phyloP scores from a whole-genome alignment of 1,140 invertebrate species.

The Pteromalus puparum region DNA sequence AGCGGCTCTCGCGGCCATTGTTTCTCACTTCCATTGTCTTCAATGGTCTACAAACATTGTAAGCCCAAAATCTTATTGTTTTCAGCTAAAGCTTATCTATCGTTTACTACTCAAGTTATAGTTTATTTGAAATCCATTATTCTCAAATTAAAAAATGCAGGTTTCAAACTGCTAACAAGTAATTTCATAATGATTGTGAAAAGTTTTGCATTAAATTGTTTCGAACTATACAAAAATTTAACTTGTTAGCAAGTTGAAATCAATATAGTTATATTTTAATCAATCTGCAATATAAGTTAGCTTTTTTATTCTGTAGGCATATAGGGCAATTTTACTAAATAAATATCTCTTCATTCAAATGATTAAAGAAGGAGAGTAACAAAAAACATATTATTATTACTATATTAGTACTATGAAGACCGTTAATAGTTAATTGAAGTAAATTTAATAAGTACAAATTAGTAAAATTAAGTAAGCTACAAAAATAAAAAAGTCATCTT shows the following conservation, averaged over 20 bases:
- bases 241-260: not conserved
- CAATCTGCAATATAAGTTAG: not conserved
- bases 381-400: too few species aligned
- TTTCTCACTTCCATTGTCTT: slow-evolving; percentile 63
- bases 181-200: not conserved
- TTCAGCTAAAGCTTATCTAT: slow-evolving; percentile 16
- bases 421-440: too few species aligned
- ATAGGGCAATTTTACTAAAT: too few species aligned
- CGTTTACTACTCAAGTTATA: slow-evolving; percentile 4
- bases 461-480: too few species aligned
- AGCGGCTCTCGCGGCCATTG: slow-evolving; percentile 60
- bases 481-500: not conserved
- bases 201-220: not conserved
- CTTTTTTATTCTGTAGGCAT: not conserved
- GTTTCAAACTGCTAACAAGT: not conserved
- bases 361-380: too few species aligned
- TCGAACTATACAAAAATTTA: too few species aligned
- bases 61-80: slow-evolving; percentile 46
- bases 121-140: not conserved
- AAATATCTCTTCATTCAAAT: too few species aligned
- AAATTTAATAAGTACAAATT: too few species aligned
- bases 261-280: not conserved
- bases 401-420: too few species aligned
- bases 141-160: not conserved
- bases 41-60: slow-evolving; percentile 64